Evolutionary conservation across 2,113 vertebrate species (phyloP).

Genomic region (Halichoeres trimaculatus): DNA sequence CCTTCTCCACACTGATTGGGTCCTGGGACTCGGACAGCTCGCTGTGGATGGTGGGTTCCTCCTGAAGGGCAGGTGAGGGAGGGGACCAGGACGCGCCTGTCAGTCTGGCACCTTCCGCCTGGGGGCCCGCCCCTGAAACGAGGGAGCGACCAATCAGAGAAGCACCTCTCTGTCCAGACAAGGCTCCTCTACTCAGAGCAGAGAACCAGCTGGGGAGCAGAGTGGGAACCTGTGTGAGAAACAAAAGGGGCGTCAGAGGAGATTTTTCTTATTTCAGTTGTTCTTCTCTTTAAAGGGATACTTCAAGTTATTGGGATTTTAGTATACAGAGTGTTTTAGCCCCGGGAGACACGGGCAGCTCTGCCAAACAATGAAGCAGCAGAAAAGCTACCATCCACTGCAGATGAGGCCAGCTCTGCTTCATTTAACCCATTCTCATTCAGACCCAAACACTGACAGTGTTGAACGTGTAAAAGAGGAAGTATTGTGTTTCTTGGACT

Average conservation of each 20-base stretch:
- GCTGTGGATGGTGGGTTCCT: slow-evolving; percentile 91
- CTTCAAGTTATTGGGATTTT: too few species aligned
- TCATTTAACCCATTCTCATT: too few species aligned
- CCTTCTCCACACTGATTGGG: slow-evolving; percentile 93
- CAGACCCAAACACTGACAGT: too few species aligned
- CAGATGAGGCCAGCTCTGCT: too few species aligned
- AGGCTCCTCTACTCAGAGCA: slow-evolving; percentile 60
- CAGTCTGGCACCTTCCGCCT: slow-evolving; percentile 74
- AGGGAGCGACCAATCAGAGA: slow-evolving; percentile 70
- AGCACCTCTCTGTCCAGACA: slow-evolving; percentile 63
- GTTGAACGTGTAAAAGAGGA: too few species aligned
- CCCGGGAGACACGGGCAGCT: too few species aligned
- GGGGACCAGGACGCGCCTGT: slow-evolving; percentile 81
- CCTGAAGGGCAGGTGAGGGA: slow-evolving; percentile 82
- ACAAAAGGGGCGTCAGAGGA: neutral
- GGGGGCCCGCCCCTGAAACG: slow-evolving; percentile 59
- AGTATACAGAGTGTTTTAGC: too few species aligned
- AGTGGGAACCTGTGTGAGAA: slow-evolving; percentile 70
- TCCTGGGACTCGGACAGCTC: slow-evolving; percentile 89
- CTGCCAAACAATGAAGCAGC: too few species aligned
- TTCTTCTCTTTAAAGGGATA: too few species aligned
- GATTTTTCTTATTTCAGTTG: too few species aligned
- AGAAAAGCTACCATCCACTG: too few species aligned
- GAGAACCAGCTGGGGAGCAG: slow-evolving; percentile 80
- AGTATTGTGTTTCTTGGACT: too few species aligned